phyloP scores from a whole-genome alignment of 92 coral and sea anemone genomes.

The Phenganax subtilis region DNA sequence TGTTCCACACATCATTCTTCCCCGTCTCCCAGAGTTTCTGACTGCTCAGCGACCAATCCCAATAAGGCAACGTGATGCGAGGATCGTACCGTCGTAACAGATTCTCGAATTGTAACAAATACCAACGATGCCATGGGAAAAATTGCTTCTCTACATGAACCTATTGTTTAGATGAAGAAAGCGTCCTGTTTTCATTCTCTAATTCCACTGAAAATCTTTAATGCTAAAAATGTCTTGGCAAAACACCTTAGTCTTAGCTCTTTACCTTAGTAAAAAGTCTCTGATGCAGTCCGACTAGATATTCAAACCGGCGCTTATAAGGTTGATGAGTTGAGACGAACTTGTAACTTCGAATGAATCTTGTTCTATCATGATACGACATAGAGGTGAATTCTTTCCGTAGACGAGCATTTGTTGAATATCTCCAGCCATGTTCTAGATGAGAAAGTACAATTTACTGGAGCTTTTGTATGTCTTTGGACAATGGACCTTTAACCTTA shows the following conservation, averaged over 20 bases:
- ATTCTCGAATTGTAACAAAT: constrained; percentile 73
- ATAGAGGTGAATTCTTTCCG: constrained; percentile 78
- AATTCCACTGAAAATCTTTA: too few relatives aligned
- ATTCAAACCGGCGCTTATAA: constrained; percentile 53
- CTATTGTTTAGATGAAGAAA: not conserved
- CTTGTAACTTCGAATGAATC: constrained; percentile 58
- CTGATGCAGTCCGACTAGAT: constrained; percentile 26
- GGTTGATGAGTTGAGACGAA: constrained; percentile 55
- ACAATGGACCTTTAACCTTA: too few relatives aligned
- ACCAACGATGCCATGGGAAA: constrained; percentile 98
- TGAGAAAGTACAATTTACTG: not conserved
- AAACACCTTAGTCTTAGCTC: not conserved
- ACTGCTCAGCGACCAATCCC: constrained; percentile 72
- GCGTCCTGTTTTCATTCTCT: too few relatives aligned
- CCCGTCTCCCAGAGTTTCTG: constrained; percentile 48
- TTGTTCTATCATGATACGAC: constrained; percentile 59
- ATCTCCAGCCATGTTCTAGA: not conserved
- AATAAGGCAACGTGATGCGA: constrained; percentile 86
- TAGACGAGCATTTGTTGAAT: constrained; percentile 35
- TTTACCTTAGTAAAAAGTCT: constrained; percentile 12
- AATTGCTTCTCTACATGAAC: constrained; percentile 66
- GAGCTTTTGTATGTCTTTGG: not conserved
- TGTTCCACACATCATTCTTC: constrained; percentile 66
- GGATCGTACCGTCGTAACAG: constrained; percentile 71
- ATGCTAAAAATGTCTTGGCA: too few relatives aligned